Base-by-base conservation (phyloP, 1,140 invertebrate species). In the Nymphalis io region DNA sequence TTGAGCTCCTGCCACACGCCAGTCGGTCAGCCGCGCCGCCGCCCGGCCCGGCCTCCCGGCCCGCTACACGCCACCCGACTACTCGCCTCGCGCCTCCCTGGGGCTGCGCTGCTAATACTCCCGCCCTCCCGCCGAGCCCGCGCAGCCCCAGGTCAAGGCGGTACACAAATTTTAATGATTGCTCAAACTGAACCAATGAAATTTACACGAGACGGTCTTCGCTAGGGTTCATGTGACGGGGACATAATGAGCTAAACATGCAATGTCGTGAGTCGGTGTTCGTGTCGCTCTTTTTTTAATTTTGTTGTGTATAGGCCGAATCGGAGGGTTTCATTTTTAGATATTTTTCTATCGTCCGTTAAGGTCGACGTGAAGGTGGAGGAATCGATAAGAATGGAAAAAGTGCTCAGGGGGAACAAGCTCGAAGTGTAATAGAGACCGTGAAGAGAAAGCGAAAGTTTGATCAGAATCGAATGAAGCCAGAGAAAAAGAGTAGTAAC, bases 1-100 rank as follows among this genome's bases (percentile, higher is more conserved):
- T 95, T 95, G 93, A 96, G 93, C 93, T 96, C 95, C 95, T 96
- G 93, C 93, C 89, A 90, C 81, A 88, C 83, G 79, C 77, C 78
- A 82, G 78, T 81, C 78, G 73, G 82, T 85, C 85, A 85, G 78
- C 84, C 87, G 78, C 85, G 78, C 83, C 81, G 79, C 84, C 85
- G 81, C 83, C 86, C 71, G 67, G 78, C 76, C 72, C 70, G 67
- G 66, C 60, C 66, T 46, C 74, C 61, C 68, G 51, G 68, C 61
- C 66, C 72, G 68, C 86, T 76, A 80, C 84, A 78, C 81, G 78
- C 82, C 80, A 82, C 83, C 83, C 44, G 63, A 76, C 84, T 82
- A 79, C 74, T 81, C 80, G 79, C 79, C 75, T 72, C 74, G 70
- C 81, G 74, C 77, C 76, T 57, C 59, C 77, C 78, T 81, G 85